A percentile compares a stretch with the other conserved stretches of the same genome.
These are phyloP conservation scores for Ptiloglossa arizonensis DNA, from an alignment of 1,140 invertebrate genomes.

Conservation along the genomic window DNA sequence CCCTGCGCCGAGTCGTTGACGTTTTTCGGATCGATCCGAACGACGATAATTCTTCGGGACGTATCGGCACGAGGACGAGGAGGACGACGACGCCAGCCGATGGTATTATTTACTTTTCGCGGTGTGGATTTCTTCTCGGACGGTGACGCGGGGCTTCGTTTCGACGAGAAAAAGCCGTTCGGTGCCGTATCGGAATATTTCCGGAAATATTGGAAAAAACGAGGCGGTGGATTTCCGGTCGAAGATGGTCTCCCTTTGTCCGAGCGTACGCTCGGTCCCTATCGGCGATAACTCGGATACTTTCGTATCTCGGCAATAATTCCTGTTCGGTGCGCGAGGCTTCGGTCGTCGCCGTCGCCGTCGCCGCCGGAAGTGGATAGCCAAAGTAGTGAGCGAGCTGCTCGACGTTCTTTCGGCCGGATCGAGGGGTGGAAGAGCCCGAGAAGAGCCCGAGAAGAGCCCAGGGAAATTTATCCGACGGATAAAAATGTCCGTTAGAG, in stretches of 20 bases:
- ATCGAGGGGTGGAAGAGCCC: conserved; percentile 21
- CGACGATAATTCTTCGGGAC: conserved; percentile 41
- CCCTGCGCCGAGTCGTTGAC: conserved; percentile 64
- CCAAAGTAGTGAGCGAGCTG: neutral
- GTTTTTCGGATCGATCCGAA: conserved; percentile 54
- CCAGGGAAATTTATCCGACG: conserved; percentile 76
- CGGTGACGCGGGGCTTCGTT: neutral
- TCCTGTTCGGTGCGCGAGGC: conserved; percentile 65
- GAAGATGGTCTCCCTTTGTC: conserved; percentile 28
- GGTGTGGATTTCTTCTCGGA: conserved; percentile 27
- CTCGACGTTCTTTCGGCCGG: conserved; percentile 39
- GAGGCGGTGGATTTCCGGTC: conserved; percentile 22
- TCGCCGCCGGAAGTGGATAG: conserved; percentile 10
- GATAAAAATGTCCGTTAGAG: conserved; percentile 79
- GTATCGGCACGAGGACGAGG: conserved; percentile 4
- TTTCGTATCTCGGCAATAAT: conserved; percentile 79
- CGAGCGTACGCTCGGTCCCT: conserved; percentile 66
- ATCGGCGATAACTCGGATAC: conserved; percentile 75
- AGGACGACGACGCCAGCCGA: conserved; percentile 2
- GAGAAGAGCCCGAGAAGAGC: too few species aligned
- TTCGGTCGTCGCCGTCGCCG: conserved; percentile 28
- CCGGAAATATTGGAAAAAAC: too few species aligned
- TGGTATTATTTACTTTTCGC: conserved; percentile 38
- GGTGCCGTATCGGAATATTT: too few species aligned
- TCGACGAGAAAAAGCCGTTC: too few species aligned